Evolutionary conservation across 2,113 vertebrate genomes (phyloP).

Genomic region (Microcebus jonahi): DNA sequence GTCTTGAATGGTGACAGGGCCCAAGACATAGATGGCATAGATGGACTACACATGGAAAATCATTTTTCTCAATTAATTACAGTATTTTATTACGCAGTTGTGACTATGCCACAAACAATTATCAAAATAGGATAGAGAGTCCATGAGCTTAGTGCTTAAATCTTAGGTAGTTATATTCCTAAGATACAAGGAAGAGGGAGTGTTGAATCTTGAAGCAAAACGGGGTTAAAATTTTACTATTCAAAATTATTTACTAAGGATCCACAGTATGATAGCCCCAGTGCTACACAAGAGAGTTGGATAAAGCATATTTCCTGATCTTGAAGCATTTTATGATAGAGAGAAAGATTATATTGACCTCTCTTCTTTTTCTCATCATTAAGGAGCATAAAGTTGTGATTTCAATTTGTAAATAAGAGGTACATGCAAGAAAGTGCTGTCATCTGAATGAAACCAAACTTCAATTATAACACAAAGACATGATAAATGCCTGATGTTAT

Average conservation of each 20-base stretch:
- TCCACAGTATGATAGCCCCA: accelerated
- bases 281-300: background rate
- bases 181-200: background rate
- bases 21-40: background rate
- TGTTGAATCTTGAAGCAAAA: background rate
- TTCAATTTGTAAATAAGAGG: background rate
- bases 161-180: background rate
- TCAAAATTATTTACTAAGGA: background rate
- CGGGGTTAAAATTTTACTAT: background rate
- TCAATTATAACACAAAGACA: too few species aligned
- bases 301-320: background rate
- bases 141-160: background rate
- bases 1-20: background rate
- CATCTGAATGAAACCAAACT: background rate
- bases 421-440: background rate
- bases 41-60: background rate
- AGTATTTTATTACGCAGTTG: background rate
- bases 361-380: background rate
- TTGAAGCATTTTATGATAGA: background rate
- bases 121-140: background rate
- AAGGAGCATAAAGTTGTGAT: background rate
- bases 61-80: background rate
- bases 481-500: too few species aligned
- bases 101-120: background rate
- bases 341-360: background rate